A percentile compares a stretch with the other conserved stretches of the same genome.
These are phyloP conservation scores for Calycopis cecrops DNA, from an alignment of 1,140 invertebrate genomes.

Conservation along the genomic window DNA sequence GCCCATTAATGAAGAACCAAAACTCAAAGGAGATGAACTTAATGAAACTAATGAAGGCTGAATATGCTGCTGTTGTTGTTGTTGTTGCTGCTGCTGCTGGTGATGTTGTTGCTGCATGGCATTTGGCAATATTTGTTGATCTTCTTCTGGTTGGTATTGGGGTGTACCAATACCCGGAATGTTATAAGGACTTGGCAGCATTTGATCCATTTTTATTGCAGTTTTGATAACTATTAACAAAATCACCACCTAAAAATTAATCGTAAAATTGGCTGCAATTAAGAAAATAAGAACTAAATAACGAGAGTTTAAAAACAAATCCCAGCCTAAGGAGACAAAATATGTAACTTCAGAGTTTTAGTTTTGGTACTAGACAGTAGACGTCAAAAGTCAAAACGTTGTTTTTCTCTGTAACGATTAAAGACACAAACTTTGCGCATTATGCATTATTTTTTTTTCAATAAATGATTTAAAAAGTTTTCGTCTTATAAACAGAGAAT, in stretches of 20 bases:
- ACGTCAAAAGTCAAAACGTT: too few species aligned
- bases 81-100: constrained; percentile 78
- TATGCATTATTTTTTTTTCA: too few species aligned
- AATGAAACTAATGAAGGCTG: constrained; percentile 76
- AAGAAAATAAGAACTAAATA: neutral
- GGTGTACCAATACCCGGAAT: constrained; percentile 94
- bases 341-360: too few species aligned
- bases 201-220: constrained; percentile 84
- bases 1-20: constrained; percentile 66
- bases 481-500: too few species aligned
- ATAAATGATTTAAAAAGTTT: too few species aligned
- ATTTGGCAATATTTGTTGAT: constrained; percentile 89
- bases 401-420: too few species aligned
- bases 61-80: constrained; percentile 75
- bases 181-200: constrained; percentile 91
- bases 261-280: neutral
- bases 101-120: constrained; percentile 87
- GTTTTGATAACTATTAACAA: too few species aligned
- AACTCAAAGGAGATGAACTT: constrained; percentile 73
- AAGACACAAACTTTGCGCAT: too few species aligned
- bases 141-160: constrained; percentile 92
- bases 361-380: too few species aligned
- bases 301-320: neutral
- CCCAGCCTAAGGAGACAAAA: too few species aligned
- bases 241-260: neutral